A percentile compares a stretch with the other conserved stretches of the same genome.
Conservation (phyloP, 2,888 invertebrate species). For the Netelia inedita region DNA sequence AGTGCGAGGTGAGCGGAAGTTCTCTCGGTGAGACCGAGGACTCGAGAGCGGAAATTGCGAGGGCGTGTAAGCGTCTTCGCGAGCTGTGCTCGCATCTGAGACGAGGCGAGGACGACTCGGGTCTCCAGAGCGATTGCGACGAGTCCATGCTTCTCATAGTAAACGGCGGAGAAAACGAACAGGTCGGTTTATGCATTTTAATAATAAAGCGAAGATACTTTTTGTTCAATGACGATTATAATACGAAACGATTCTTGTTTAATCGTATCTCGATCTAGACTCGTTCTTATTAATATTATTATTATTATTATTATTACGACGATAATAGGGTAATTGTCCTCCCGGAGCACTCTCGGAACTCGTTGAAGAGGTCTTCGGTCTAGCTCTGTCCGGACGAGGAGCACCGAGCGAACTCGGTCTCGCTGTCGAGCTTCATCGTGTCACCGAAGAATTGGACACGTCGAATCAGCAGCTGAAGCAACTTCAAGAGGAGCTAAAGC, state of each 20-base stretch:
- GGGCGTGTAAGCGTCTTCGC: conserved; percentile 88
- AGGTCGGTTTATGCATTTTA: neutral
- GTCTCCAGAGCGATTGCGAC: conserved; percentile 84
- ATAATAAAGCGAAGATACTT: too few species aligned
- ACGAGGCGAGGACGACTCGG: conserved; percentile 90
- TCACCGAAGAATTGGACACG: conserved; percentile 92
- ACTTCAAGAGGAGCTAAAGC: conserved; percentile 92
- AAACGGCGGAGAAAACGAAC: conserved; percentile 81
- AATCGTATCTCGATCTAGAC: neutral
- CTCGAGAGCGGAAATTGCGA: conserved; percentile 86
- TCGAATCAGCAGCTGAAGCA: conserved; percentile 91
- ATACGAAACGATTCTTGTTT: too few species aligned
- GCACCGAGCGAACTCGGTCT: conserved; percentile 86
- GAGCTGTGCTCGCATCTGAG: conserved; percentile 91
- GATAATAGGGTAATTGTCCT: conserved; percentile 81
- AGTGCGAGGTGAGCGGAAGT: conserved; percentile 90
- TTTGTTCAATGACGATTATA: too few species aligned
- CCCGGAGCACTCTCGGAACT: conserved; percentile 90
- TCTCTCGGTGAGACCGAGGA: conserved; percentile 86
- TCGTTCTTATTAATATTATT: neutral
- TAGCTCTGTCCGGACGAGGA: conserved; percentile 83
- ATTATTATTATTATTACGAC: neutral
- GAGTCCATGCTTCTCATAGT: conserved; percentile 83
- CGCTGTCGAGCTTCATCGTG: conserved; percentile 91
- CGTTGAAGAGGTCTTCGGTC: conserved; percentile 91